These are phyloP conservation scores for Pelodytes ibericus DNA, from an alignment of 2,797 vertebrate species.

Conservation along the genomic window DNA sequence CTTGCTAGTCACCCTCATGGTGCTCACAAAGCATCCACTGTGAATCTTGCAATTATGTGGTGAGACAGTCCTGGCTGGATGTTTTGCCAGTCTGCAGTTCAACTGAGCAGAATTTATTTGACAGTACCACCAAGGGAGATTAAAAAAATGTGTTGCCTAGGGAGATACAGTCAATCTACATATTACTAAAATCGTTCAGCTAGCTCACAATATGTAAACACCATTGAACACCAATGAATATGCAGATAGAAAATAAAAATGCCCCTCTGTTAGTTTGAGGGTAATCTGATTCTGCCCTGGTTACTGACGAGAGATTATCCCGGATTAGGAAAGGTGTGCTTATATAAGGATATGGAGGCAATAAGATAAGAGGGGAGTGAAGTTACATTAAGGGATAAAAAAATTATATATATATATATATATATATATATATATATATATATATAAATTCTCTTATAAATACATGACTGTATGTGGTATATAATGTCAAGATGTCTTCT, in stretches of 20 bases:
- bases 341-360: constrained; percentile 26
- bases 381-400: too few species aligned
- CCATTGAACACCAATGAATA: neutral
- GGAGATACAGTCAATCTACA: neutral
- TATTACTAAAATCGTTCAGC: neutral
- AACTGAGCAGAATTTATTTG: neutral
- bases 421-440: too few species aligned
- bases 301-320: constrained; percentile 53
- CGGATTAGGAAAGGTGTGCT: constrained; percentile 42
- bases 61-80: too few species aligned
- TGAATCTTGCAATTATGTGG: neutral
- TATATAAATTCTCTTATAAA: too few species aligned
- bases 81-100: too few species aligned
- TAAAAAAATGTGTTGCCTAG: neutral
- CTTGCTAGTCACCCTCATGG: neutral
- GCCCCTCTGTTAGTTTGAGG: neutral
- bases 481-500: too few species aligned
- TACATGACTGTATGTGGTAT: too few species aligned
- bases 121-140: neutral
- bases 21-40: neutral
- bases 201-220: neutral
- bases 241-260: too few species aligned
- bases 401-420: too few species aligned
- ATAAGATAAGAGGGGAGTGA: neutral
- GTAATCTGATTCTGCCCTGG: constrained; percentile 49